A percentile compares a stretch with the other conserved stretches of the same genome.
Conservation (phyloP, 2,113 vertebrate species). For the Corythoichthys intestinalis region DNA sequence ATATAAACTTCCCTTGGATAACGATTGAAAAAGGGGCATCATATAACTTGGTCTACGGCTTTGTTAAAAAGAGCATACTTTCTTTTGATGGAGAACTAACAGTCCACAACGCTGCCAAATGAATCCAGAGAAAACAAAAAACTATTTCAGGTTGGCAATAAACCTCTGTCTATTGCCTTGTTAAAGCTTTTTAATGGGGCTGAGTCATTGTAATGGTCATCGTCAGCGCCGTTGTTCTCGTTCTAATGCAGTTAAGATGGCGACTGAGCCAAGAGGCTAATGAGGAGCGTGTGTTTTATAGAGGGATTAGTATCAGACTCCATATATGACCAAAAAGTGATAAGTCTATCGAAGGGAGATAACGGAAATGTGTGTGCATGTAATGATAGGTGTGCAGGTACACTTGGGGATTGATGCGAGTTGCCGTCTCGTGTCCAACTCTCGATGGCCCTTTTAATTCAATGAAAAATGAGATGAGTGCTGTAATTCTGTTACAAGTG, state of each 20-base stretch:
- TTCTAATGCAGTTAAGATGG: slow-evolving; percentile 43
- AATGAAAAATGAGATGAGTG: slow-evolving; percentile 71
- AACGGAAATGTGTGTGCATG: slow-evolving; percentile 4
- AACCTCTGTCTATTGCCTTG: background rate
- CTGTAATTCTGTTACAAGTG: slow-evolving; percentile 68
- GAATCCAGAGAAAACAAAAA: slow-evolving; percentile 8
- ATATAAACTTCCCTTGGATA: background rate
- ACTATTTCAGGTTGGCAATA: slow-evolving; percentile 1
- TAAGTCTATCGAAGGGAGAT: slow-evolving; percentile 6
- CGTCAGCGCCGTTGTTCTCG: slow-evolving; percentile 30
- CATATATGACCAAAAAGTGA: slow-evolving; percentile 21
- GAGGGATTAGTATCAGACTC: slow-evolving; percentile 10
- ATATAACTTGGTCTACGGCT: background rate
- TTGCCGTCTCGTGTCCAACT: slow-evolving; percentile 57
- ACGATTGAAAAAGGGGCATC: background rate
- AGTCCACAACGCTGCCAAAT: background rate
- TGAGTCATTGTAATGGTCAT: slow-evolving; percentile 32
- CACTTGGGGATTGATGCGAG: slow-evolving; percentile 55
- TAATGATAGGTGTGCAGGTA: slow-evolving; percentile 29
- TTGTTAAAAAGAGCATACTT: background rate
- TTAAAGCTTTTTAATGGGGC: slow-evolving; percentile 30
- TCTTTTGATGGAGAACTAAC: background rate
- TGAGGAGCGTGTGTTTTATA: slow-evolving; percentile 26
- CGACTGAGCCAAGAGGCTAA: slow-evolving; percentile 37
- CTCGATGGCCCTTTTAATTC: slow-evolving; percentile 67